Percentiles rank a stretch among this genome's conserved stretches.
Conservation (phyloP, 2,797 vertebrate species). For the Danio jaintianensis region DNA sequence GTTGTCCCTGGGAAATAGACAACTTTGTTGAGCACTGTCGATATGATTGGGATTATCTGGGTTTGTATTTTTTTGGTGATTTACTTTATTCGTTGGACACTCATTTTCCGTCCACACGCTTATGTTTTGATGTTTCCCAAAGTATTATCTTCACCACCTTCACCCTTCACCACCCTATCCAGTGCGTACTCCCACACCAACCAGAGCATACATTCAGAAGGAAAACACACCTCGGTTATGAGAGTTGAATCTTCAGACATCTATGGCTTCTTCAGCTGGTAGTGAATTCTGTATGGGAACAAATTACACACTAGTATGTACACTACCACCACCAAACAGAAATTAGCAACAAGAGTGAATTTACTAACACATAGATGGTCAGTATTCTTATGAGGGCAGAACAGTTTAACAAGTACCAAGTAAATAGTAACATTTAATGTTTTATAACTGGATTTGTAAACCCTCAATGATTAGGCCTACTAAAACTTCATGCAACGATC, state of each 20-base stretch:
- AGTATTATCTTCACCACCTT: not conserved
- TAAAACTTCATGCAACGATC: too few species aligned
- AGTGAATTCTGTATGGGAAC: not conserved
- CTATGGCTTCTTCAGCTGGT: slow-evolving; percentile 1
- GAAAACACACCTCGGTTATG: not conserved
- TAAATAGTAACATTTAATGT: too few species aligned
- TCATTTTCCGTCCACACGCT: not conserved
- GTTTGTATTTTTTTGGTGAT: not conserved
- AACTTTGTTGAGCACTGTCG: not conserved
- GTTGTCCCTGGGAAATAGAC: slow-evolving; percentile 66
- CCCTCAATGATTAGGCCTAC: too few species aligned
- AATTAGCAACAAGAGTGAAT: not conserved
- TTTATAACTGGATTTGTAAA: too few species aligned
- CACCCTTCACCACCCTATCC: too few species aligned
- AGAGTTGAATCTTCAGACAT: not conserved
- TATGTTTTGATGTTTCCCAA: not conserved
- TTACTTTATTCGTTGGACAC: not conserved
- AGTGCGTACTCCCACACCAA: not conserved
- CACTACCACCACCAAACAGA: not conserved
- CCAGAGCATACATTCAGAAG: not conserved
- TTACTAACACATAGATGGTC: not conserved
- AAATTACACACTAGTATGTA: not conserved
- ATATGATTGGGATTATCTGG: not conserved
- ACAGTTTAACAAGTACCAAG: too few species aligned
- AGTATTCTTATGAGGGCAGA: not conserved